Percentiles rank a stretch among this genome's conserved stretches.
These are phyloP conservation scores for Nesidiocoris tenuis DNA, from an alignment of 2,888 invertebrate species.

Conservation along the genomic window DNA sequence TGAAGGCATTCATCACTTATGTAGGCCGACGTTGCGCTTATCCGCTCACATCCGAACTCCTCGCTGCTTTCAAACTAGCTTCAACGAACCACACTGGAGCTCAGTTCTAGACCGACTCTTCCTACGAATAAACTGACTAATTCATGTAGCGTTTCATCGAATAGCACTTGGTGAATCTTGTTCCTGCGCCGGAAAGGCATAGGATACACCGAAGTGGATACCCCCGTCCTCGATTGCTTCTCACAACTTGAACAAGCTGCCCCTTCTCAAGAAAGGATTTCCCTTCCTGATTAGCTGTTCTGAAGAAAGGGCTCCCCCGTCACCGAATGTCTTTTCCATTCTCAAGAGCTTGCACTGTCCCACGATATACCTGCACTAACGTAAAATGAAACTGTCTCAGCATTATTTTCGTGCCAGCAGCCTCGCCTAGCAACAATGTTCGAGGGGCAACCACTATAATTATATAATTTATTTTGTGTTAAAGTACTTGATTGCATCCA, in stretches of 20 bases:
- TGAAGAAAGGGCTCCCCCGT: too few species aligned
- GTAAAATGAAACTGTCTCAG: too few species aligned
- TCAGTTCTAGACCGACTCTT: background rate
- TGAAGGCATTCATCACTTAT: background rate
- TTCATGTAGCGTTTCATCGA: slow-evolving; percentile 36
- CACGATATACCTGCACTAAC: too few species aligned
- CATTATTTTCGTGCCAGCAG: too few species aligned
- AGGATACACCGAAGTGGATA: background rate
- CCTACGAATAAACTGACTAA: slow-evolving; percentile 29
- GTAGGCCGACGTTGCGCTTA: background rate
- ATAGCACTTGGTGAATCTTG: background rate
- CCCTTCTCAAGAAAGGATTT: background rate
- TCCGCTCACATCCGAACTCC: background rate
- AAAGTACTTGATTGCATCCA: too few species aligned
- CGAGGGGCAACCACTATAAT: too few species aligned
- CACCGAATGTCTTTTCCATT: too few species aligned
- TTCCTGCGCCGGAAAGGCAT: background rate
- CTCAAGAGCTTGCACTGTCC: too few species aligned
- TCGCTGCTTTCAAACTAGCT: background rate
- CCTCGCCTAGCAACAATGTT: too few species aligned
- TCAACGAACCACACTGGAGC: background rate
- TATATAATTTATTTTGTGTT: too few species aligned
- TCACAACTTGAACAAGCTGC: background rate
- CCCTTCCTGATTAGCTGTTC: background rate
- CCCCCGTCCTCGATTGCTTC: background rate